Evolutionary conservation across 2,113 vertebrate genomes (phyloP).

Genomic region (Lepisosteus oculatus): DNA sequence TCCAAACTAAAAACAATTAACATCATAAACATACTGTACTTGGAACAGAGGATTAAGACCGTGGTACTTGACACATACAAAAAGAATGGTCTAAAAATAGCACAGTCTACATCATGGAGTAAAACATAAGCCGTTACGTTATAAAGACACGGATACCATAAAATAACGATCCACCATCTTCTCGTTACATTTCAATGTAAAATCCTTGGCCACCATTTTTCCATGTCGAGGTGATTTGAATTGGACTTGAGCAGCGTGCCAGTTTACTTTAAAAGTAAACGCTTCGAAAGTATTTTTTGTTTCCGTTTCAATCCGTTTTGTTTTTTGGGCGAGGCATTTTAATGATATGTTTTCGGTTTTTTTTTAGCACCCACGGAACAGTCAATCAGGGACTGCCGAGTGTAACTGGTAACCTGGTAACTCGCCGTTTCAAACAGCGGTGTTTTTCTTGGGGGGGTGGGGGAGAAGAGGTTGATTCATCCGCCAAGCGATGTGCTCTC

Average conservation of each 20-base stretch:
- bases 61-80: constrained; percentile 32
- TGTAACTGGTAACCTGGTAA: background rate
- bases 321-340: constrained; percentile 53
- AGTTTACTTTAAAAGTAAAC: too few species aligned
- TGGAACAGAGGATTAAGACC: constrained; percentile 27
- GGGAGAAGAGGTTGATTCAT: background rate
- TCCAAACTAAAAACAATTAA: constrained; percentile 30
- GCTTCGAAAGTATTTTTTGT: too few species aligned
- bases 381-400: constrained; percentile 32
- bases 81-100: constrained; percentile 47
- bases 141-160: constrained; percentile 56
- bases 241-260: constrained; percentile 29
- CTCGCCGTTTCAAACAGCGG: too few species aligned
- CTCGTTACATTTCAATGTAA: constrained; percentile 17
- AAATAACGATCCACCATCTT: constrained; percentile 58
- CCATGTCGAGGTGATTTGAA: constrained; percentile 47
- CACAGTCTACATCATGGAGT: constrained; percentile 46
- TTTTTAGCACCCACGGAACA: constrained; percentile 37
- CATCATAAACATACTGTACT: constrained; percentile 29
- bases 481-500: background rate
- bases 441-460: background rate
- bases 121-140: constrained; percentile 55
- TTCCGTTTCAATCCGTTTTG: constrained; percentile 27
- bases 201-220: constrained; percentile 66
- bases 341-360: constrained; percentile 71